Conservation (phyloP, 2,888 invertebrate genomes). For the Sesia bembeciformis region DNA sequence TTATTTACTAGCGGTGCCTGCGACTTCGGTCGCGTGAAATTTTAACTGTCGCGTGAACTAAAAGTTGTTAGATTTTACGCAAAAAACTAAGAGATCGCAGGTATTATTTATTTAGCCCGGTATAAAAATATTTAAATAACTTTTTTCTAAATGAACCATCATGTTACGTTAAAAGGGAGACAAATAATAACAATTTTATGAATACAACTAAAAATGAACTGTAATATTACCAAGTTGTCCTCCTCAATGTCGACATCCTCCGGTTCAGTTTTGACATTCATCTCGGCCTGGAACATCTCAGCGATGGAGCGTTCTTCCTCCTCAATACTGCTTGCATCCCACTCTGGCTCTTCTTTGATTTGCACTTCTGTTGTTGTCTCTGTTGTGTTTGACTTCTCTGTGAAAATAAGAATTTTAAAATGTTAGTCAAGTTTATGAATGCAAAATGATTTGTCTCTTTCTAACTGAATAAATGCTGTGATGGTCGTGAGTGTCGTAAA, state of each 20-base stretch:
- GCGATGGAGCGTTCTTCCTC: constrained; percentile 79
- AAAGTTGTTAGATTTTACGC: too few relatives aligned
- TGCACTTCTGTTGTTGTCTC: constrained; percentile 38
- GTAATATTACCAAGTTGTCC: constrained; percentile 46
- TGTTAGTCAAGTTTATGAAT: too few relatives aligned
- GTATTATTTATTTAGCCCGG: too few relatives aligned
- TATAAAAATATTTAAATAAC: too few relatives aligned
- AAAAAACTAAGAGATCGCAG: too few relatives aligned
- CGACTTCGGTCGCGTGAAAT: not conserved
- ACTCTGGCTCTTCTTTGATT: constrained; percentile 75
- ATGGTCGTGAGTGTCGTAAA: too few relatives aligned
- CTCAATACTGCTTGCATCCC: constrained; percentile 76
- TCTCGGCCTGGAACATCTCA: constrained; percentile 78
- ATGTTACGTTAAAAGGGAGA: not conserved
- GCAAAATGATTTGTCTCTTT: too few relatives aligned
- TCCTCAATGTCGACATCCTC: constrained; percentile 74
- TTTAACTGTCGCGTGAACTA: not conserved
- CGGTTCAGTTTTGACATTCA: constrained; percentile 80
- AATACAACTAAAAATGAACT: constrained; percentile 5
- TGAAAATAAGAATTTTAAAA: not conserved
- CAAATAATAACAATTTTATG: not conserved
- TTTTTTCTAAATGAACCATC: not conserved
- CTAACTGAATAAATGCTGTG: too few relatives aligned
- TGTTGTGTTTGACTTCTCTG: constrained; percentile 37
- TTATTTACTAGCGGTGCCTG: too few relatives aligned